Evolutionary conservation across 1,140 invertebrate species (phyloP).

Genomic region (Pseudomyrmex pallidus): DNA sequence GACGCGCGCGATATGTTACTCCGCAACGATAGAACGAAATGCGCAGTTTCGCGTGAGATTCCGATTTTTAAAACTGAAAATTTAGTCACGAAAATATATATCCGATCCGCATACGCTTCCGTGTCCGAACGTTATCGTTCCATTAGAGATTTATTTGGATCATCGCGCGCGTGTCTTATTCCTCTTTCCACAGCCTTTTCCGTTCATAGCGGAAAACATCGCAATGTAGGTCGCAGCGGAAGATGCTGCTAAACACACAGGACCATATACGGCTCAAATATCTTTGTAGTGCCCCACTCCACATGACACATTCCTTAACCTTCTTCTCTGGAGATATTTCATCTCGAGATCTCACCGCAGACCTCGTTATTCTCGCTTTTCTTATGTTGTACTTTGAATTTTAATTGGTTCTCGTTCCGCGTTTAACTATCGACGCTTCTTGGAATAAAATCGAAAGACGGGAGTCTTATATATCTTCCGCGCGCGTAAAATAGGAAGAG

Average conservation of each 20-base stretch:
- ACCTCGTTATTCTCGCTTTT: constrained; percentile 30
- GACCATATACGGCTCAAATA: constrained; percentile 74
- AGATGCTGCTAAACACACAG: constrained; percentile 71
- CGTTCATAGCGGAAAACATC: constrained; percentile 23
- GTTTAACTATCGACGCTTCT: constrained; percentile 6
- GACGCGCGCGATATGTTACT: background rate
- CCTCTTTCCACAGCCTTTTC: too few relatives aligned
- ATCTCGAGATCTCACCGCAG: constrained; percentile 46
- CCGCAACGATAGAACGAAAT: background rate
- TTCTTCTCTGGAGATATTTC: constrained; percentile 52
- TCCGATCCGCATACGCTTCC: background rate
- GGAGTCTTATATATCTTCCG: constrained; percentile 13
- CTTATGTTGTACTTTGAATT: constrained; percentile 19
- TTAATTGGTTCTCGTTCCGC: constrained; percentile 22
- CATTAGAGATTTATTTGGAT: too few relatives aligned
- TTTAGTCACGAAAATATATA: background rate
- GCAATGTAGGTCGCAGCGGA: constrained; percentile 54
- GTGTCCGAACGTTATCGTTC: too few relatives aligned
- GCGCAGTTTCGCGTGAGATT: constrained; percentile 32
- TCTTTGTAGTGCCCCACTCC: constrained; percentile 42
- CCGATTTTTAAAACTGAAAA: background rate
- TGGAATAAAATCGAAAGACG: background rate
- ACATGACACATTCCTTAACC: constrained; percentile 57
- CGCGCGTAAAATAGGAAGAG: constrained; percentile 1
- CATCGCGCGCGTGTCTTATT: background rate